Percentiles rank a stretch among this genome's conserved stretches.
Evolutionary conservation across 2,888 invertebrate species (phyloP).

Genomic region (Euproctis similis): DNA sequence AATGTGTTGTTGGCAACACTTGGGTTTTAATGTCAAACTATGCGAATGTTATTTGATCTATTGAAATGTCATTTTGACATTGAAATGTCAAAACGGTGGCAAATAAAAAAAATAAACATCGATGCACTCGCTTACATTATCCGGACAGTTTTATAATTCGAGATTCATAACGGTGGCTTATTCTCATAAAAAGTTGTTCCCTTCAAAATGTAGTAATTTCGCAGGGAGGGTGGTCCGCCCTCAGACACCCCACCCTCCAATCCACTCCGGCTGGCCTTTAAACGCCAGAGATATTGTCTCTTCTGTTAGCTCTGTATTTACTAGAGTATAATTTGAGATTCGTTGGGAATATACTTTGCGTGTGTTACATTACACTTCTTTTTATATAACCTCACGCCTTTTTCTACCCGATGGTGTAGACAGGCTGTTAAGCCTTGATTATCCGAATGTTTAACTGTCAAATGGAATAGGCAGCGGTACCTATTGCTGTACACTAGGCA

Average conservation of each 20-base stretch:
- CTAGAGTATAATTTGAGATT: conserved; percentile 48
- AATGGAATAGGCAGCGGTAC: too few relatives aligned
- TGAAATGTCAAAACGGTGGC: too few relatives aligned
- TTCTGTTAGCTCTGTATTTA: conserved; percentile 72
- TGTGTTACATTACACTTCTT: conserved; percentile 11
- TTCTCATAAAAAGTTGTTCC: conserved; percentile 75
- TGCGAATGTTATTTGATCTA: too few relatives aligned
- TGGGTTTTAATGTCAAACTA: too few relatives aligned
- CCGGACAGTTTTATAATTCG: conserved; percentile 68
- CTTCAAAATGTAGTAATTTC: conserved; percentile 75
- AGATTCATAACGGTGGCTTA: conserved; percentile 73
- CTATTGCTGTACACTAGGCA: too few relatives aligned
- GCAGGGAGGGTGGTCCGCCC: conserved; percentile 49
- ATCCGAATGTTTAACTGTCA: too few relatives aligned
- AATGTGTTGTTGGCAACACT: conserved; percentile 5
- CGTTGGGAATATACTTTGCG: conserved; percentile 30
- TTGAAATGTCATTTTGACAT: too few relatives aligned
- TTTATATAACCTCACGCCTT: too few relatives aligned
- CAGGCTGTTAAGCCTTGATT: too few relatives aligned
- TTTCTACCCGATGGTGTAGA: too few relatives aligned
- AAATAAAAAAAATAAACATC: conserved; percentile 5
- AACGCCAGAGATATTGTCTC: conserved; percentile 74
- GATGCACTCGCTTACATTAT: conserved; percentile 12
- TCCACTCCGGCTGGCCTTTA: conserved; percentile 68
- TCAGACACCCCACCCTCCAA: conserved; percentile 31